These are phyloP conservation scores for Bombyx huttoni DNA, from an alignment of 2,888 invertebrate species.

Conservation along the genomic window DNA sequence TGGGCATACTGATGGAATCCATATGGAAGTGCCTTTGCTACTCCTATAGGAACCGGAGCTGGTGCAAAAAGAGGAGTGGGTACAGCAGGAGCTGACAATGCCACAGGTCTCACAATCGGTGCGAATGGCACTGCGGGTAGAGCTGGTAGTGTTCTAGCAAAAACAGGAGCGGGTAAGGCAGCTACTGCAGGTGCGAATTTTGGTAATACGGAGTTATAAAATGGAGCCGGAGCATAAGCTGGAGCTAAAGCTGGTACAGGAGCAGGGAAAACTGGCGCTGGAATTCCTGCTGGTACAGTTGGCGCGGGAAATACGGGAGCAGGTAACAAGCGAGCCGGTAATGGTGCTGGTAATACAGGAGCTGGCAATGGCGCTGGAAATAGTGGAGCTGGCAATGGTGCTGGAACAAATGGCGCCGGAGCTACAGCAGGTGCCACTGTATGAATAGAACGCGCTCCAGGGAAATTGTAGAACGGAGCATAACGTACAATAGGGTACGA, in stretches of 20 bases:
- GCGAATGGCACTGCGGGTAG: conserved; percentile 30
- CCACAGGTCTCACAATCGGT: conserved; percentile 27
- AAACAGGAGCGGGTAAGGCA: conserved; percentile 10
- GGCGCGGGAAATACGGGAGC: conserved; percentile 19
- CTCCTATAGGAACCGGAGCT: conserved; percentile 31
- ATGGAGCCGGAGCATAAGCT: conserved; percentile 10
- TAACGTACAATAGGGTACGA: conserved; percentile 53
- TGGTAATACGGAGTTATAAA: conserved; percentile 15
- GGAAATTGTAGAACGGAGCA: conserved; percentile 62
- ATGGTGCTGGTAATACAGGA: conserved; percentile 12
- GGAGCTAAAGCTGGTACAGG: conserved; percentile 10
- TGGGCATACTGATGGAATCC: conserved; percentile 29
- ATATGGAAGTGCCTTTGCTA: conserved; percentile 28
- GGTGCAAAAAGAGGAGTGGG: conserved; percentile 26
- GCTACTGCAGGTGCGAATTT: conserved; percentile 10
- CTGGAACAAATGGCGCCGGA: conserved; percentile 16
- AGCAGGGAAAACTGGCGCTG: conserved; percentile 15
- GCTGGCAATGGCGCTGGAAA: conserved; percentile 21
- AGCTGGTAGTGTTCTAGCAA: conserved; percentile 14
- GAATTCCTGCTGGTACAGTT: conserved; percentile 4
- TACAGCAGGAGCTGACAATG: conserved; percentile 18
- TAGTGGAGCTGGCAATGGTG: conserved; percentile 12
- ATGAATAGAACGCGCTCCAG: conserved; percentile 49
- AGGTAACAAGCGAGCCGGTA: conserved; percentile 4
- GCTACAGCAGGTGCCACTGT: conserved; percentile 43